phyloP scores from a whole-genome alignment of 2,888 invertebrate genomes.

The Encarsia formosa region DNA sequence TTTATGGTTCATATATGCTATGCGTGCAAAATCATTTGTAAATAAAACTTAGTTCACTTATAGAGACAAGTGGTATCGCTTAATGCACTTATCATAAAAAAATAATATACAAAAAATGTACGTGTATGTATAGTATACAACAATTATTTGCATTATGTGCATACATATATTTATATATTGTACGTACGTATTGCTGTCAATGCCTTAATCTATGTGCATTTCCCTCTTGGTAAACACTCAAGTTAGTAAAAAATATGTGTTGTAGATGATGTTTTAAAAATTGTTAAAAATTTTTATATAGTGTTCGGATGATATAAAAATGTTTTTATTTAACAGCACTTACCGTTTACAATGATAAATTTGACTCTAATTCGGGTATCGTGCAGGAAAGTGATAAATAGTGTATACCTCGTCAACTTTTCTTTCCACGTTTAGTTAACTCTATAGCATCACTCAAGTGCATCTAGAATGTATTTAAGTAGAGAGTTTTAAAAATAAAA shows the following conservation, averaged over 20 bases:
- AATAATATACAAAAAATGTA: constrained; percentile 7
- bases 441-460: no score
- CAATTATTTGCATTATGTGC: constrained; percentile 3
- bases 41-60: constrained; percentile 16
- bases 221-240: background rate
- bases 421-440: no score
- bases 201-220: constrained; percentile 16
- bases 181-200: constrained; percentile 4
- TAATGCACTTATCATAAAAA: constrained; percentile 19
- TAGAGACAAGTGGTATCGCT: constrained; percentile 18
- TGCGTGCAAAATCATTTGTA: constrained; percentile 11
- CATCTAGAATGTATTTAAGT: no score
- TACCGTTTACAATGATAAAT: background rate
- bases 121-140: constrained; percentile 22
- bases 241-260: background rate
- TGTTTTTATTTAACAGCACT: background rate
- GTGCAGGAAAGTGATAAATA: background rate
- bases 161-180: background rate
- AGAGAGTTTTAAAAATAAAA: no score
- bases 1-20: no score
- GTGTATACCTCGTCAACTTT: no score
- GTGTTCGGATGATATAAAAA: background rate
- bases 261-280: background rate
- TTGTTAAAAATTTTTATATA: background rate
- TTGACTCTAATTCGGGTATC: background rate